A percentile compares a stretch with the other conserved stretches of the same genome.
Evolutionary conservation across 30 jellyfish, hydroid and myxozoan species (phyloP).

Genomic region (Mastigias papua): DNA sequence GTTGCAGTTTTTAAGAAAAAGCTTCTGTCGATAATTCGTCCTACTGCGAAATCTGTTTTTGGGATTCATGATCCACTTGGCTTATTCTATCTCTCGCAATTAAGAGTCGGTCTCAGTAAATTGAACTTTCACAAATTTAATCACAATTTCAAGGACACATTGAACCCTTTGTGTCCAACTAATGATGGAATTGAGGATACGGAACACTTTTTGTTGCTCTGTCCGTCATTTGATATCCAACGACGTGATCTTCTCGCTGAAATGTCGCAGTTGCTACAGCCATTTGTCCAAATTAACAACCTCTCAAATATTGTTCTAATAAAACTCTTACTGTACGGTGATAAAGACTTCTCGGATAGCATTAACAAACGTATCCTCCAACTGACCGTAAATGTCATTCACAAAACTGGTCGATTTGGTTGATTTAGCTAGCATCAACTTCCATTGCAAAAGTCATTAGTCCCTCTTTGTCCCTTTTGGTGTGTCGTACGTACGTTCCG

Average conservation of each 20-base stretch:
- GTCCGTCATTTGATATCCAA: constrained; percentile 56
- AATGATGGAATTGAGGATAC: constrained; percentile 65
- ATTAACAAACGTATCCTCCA: constrained; percentile 30
- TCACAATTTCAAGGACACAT: constrained; percentile 13
- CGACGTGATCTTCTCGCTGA: constrained; percentile 57
- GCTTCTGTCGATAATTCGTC: constrained; percentile 39
- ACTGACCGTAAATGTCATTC: constrained; percentile 21
- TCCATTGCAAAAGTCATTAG: constrained; percentile 8
- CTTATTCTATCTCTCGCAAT: constrained; percentile 25
- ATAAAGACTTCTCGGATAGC: constrained; percentile 23
- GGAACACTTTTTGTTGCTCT: constrained; percentile 66
- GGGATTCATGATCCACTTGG: constrained; percentile 32
- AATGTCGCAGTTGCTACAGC: constrained; percentile 18
- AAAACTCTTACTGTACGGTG: constrained; percentile 43
- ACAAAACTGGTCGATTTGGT: constrained; percentile 46
- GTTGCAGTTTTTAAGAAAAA: constrained; percentile 24
- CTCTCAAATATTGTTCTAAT: constrained; percentile 39
- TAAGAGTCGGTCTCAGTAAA: constrained; percentile 47
- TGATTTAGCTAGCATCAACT: constrained; percentile 7
- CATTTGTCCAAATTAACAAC: constrained; percentile 32
- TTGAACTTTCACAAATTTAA: constrained; percentile 26
- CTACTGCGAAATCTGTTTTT: constrained; percentile 26
- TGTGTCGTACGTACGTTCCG: background rate
- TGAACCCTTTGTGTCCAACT: constrained; percentile 45
- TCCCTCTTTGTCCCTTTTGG: background rate